Evolutionary conservation across 92 coral and sea anemone genomes (phyloP), one percentile per base, ranked within the genome.

Genomic region (Zoanthus solanderi): DNA sequence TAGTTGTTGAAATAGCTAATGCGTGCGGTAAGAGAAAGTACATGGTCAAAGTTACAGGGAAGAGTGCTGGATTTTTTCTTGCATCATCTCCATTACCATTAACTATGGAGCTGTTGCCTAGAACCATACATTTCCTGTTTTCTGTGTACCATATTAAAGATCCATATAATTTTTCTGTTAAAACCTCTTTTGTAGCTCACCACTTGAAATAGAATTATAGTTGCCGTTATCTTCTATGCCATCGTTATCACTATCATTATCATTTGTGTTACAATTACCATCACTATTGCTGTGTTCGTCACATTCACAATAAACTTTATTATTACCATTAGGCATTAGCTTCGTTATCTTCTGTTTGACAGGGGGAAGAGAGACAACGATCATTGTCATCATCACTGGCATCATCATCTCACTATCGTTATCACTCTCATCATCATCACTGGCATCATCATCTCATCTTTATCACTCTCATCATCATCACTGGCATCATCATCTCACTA

Each of bases 1-100:
- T 92, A 10, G 94, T 75, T n/a, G 90, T 95, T 66, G 98, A 95
- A 56, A 72, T 95, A n/a, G 93, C 94, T 0, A 95, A 95, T 78
- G 96, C 94, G 0, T 95, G 98, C 65, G 75, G 81, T 12, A 76
- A 91, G 34, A 83, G 96, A 44, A 90, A 77, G 34, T 95, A 95
- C 75, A 86, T 87, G 60, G 90, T 91, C 9, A 86, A 84, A 78
- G 84, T 95, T n/a, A 79, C 90, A 5, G 98, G 98, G 17, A 91
- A 89, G 52, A 93, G 96, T 8, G 91, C 87, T n/a, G 94, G 96
- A 74, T 77, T 37, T 66, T 68, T 89, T 18, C 60, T 93, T 9
- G 83, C 91, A 10, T 91, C 98, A 7, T 67, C 92, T 23, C 84
- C 54, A 13, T 88, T 95, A 34, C 98, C 98, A 9, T 53, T 93